phyloP scores from a whole-genome alignment of 2,888 invertebrate species.

The Pilophorus perplexus region DNA sequence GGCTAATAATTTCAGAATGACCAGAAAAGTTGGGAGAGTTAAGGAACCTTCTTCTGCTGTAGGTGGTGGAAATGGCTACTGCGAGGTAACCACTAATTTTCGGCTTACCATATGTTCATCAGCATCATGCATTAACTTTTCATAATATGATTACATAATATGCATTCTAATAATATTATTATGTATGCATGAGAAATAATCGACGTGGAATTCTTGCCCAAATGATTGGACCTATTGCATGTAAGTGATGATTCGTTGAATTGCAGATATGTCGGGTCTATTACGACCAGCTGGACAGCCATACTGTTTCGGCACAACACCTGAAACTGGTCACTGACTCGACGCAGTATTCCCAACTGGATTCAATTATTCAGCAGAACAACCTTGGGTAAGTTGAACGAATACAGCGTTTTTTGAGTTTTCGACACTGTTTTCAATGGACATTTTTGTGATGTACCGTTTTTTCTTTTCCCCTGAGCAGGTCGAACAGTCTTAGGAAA shows the following conservation, averaged over 20 bases:
- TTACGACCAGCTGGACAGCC: conserved; percentile 67
- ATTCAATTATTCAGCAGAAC: conserved; percentile 51
- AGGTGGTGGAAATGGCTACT: conserved; percentile 53
- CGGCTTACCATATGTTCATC: too few species aligned
- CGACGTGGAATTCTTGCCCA: too few species aligned
- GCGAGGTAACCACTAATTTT: too few species aligned
- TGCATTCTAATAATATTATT: too few species aligned
- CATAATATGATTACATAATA: too few species aligned
- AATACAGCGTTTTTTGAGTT: too few species aligned
- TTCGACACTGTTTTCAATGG: too few species aligned
- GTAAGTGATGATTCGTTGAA: background rate
- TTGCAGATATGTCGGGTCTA: conserved; percentile 72
- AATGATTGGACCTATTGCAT: too few species aligned
- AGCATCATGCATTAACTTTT: too few species aligned
- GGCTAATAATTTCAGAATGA: conserved; percentile 53
- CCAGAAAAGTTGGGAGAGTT: conserved; percentile 50
- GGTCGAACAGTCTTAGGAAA: conserved; percentile 37
- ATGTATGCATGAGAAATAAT: too few species aligned
- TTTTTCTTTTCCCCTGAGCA: too few species aligned
- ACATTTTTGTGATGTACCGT: too few species aligned
- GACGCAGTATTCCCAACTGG: conserved; percentile 70
- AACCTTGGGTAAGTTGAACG: conserved; percentile 37
- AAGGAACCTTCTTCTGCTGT: conserved; percentile 49
- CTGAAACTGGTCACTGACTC: conserved; percentile 70
- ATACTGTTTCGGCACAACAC: conserved; percentile 72